Evolutionary conservation across 2,797 vertebrate species (phyloP).

Genomic region (Psittacula derbiana): DNA sequence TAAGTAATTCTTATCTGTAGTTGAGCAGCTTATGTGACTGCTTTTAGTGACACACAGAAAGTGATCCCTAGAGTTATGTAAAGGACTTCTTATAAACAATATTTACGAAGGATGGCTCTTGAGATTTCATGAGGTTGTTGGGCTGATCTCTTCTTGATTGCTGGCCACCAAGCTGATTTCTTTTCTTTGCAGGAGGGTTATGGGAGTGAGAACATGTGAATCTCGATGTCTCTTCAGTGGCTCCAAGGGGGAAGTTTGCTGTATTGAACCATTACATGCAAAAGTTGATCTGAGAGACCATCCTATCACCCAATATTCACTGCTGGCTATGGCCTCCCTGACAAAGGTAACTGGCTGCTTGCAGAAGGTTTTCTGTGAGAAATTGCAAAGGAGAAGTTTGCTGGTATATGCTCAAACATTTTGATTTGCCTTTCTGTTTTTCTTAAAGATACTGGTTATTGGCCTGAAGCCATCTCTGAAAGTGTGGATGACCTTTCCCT

Average conservation of each 20-base stretch:
- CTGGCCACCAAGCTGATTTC: not conserved
- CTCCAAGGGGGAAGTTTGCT: constrained; percentile 97
- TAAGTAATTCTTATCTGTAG: not conserved
- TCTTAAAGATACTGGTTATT: constrained; percentile 90
- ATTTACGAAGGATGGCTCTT: not conserved
- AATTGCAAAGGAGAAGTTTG: not conserved
- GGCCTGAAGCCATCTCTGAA: constrained; percentile 94
- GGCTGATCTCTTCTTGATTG: not conserved
- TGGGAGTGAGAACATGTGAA: constrained; percentile 96
- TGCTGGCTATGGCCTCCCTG: constrained; percentile 95
- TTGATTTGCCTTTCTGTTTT: not conserved
- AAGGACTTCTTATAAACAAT: not conserved
- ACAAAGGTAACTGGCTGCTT: constrained; percentile 84
- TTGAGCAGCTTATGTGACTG: not conserved
- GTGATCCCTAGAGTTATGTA: not conserved
- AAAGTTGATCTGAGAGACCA: constrained; percentile 91
- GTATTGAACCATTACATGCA: constrained; percentile 89
- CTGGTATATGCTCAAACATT: not conserved
- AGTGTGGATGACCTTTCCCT: constrained; percentile 98
- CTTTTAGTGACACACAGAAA: not conserved
- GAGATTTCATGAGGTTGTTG: not conserved
- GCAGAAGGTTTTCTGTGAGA: not conserved
- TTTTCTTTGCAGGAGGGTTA: constrained; percentile 85
- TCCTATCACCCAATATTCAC: constrained; percentile 91
- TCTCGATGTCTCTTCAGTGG: constrained; percentile 97